These are phyloP conservation scores for Gulo gulo DNA, from an alignment of 2,113 vertebrate genomes.

Conservation along the genomic window DNA sequence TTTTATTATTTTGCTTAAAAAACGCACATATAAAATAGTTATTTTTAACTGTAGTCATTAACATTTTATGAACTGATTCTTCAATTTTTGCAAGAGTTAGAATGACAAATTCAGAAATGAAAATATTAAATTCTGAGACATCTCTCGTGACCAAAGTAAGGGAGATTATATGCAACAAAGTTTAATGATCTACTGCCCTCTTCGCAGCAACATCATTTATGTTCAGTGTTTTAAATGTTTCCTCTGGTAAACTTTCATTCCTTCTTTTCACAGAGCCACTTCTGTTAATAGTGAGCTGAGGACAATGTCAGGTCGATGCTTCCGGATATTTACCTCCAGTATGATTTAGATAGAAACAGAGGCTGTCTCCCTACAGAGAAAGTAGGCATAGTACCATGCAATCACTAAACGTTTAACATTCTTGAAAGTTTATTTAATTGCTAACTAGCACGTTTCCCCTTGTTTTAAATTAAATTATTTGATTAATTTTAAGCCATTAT, in stretches of 20 bases:
- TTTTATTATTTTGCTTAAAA: not conserved
- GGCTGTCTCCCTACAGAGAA: not conserved
- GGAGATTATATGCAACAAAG: not conserved
- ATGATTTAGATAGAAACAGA: not conserved
- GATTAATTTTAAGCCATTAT: not conserved
- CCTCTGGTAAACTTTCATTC: not conserved
- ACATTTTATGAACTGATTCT: not conserved
- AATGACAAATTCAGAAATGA: not conserved
- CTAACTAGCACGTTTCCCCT: not conserved
- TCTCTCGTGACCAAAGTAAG: not conserved
- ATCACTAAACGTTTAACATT: not conserved
- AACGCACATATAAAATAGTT: not conserved
- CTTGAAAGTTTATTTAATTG: not conserved
- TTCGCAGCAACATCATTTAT: not conserved
- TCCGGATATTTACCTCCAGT: not conserved
- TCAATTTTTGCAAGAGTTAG: not conserved
- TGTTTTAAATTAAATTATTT: not conserved
- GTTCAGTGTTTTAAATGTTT: slow-evolving; percentile 7
- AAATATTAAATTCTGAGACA: not conserved
- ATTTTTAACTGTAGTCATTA: not conserved
- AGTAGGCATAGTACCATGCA: not conserved
- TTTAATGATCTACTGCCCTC: not conserved
- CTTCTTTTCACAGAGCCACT: not conserved
- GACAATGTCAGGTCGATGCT: not conserved
- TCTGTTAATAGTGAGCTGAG: not conserved